Evolutionary conservation across 2,888 invertebrate species (phyloP).

Genomic region (Drosophila melanocephala): DNA sequence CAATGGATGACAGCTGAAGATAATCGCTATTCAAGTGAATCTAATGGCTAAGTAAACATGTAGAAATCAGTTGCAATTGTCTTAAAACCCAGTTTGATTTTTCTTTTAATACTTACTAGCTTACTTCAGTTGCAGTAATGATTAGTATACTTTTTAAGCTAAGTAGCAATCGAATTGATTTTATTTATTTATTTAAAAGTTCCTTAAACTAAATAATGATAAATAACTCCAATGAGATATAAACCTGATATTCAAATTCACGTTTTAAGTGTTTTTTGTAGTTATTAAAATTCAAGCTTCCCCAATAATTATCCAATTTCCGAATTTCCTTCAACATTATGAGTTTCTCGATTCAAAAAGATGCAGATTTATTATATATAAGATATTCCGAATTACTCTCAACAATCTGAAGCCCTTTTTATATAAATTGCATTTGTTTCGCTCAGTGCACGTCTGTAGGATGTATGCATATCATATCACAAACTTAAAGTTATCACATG

Average conservation of each 20-base stretch:
- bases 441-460: conserved; percentile 21
- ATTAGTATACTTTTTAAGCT: neutral
- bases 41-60: conserved; percentile 21
- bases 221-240: neutral
- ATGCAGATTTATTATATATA: too few species aligned
- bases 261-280: neutral
- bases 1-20: conserved; percentile 14
- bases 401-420: neutral
- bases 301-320: neutral
- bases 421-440: neutral
- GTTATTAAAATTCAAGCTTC: neutral
- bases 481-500: conserved; percentile 56
- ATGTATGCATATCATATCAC: conserved; percentile 60
- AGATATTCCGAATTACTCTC: neutral
- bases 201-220: neutral
- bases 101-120: neutral
- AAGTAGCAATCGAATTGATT: neutral
- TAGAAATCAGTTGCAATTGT: conserved; percentile 18
- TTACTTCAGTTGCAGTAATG: neutral
- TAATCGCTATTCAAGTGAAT: conserved; percentile 45
- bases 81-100: neutral
- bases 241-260: neutral
- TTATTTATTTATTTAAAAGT: neutral
- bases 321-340: neutral
- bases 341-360: neutral